Evolutionary conservation across 2,797 vertebrate genomes (phyloP).

Genomic region (Varecia variegata): DNA sequence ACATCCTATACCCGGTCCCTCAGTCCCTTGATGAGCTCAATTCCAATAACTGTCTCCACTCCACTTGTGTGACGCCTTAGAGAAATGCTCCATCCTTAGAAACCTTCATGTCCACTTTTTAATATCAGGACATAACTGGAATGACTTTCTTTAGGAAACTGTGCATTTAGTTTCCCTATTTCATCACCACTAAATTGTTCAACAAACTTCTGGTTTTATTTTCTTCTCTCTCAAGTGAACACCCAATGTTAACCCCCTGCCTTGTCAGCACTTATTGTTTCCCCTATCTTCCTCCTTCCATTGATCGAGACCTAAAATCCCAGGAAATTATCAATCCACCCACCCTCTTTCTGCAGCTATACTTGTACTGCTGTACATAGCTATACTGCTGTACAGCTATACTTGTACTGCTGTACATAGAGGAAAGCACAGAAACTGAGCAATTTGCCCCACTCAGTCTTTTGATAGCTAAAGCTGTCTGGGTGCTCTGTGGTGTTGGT

Average conservation of each 20-base stretch:
- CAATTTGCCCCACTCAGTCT: background rate
- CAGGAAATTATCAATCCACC: background rate
- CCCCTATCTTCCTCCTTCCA: background rate
- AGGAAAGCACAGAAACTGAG: background rate
- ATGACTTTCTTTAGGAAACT: background rate
- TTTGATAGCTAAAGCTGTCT: background rate
- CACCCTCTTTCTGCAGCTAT: background rate
- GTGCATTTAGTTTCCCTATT: background rate
- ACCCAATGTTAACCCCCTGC: background rate
- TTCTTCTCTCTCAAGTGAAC: background rate
- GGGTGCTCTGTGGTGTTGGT: background rate
- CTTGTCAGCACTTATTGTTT: background rate
- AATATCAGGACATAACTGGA: background rate
- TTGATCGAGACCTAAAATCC: background rate
- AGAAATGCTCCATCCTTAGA: background rate
- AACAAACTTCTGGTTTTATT: background rate
- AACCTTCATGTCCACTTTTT: background rate
- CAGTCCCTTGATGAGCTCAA: background rate
- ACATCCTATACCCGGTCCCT: background rate
- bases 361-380: background rate
- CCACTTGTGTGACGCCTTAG: background rate
- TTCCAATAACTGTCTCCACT: background rate
- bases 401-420: fast-evolving
- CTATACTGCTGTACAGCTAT: too few relatives aligned
- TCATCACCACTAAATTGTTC: background rate